Conservation (phyloP, 2,888 invertebrate species). For the Polia nebulosa region DNA sequence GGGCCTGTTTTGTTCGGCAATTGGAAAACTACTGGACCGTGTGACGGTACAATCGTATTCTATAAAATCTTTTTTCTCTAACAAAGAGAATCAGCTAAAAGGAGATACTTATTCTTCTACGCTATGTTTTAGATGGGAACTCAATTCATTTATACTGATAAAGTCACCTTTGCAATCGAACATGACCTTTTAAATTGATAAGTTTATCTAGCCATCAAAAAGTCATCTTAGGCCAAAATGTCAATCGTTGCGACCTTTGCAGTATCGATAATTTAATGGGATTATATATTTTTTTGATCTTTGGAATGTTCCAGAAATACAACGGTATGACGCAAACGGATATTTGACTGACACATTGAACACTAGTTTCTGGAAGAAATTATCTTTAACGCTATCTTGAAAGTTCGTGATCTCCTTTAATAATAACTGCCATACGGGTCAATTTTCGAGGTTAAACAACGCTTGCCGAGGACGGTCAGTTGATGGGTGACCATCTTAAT, state of each 20-base stretch:
- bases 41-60: constrained; percentile 42
- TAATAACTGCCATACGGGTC: too few relatives aligned
- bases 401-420: too few relatives aligned
- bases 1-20: constrained; percentile 49
- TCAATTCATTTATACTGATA: constrained; percentile 5
- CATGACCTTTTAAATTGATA: neutral
- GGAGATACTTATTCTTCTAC: constrained; percentile 17
- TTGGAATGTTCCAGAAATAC: neutral
- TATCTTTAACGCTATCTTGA: too few relatives aligned
- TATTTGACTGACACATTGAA: too few relatives aligned
- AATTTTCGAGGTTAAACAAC: too few relatives aligned
- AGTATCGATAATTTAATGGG: neutral
- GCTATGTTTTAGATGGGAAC: neutral
- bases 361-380: too few relatives aligned
- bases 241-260: neutral
- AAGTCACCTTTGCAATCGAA: neutral
- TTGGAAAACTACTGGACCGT: constrained; percentile 59
- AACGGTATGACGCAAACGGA: neutral
- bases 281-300: neutral
- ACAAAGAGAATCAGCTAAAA: constrained; percentile 13
- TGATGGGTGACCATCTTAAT: too few relatives aligned
- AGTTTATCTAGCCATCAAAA: constrained; percentile 7
- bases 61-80: constrained; percentile 27
- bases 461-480: too few relatives aligned
- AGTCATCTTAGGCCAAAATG: neutral